A percentile compares a stretch with the other conserved stretches of the same genome.
Conservation (phyloP, 2,797 vertebrate genomes). For the Neomorphus geoffroyi region DNA sequence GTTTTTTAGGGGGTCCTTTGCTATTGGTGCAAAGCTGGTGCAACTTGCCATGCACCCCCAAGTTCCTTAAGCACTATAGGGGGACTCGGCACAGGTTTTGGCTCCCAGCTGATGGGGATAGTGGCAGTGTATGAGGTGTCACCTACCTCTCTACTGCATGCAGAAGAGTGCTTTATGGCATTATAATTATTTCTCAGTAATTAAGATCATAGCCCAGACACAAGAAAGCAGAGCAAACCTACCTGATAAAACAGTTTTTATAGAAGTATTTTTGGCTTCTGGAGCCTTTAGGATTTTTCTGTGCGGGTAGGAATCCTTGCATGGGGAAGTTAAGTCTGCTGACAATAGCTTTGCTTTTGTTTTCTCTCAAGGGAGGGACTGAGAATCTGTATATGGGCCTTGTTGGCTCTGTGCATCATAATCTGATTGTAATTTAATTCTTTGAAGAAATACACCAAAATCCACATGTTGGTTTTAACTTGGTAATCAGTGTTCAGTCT, state of each 20-base stretch:
- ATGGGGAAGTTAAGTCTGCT: not conserved
- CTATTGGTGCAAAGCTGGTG: not conserved
- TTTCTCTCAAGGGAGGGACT: not conserved
- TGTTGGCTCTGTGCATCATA: not conserved
- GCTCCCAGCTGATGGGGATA: not conserved
- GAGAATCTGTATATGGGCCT: not conserved
- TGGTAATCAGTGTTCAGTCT: not conserved
- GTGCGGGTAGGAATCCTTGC: not conserved
- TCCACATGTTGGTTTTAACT: not conserved
- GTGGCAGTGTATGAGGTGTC: not conserved
- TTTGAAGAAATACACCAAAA: not conserved
- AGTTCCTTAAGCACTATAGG: not conserved
- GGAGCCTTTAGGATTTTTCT: not conserved
- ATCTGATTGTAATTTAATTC: not conserved
- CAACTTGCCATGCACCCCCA: fast-evolving
- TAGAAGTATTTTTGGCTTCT: not conserved
- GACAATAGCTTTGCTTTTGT: not conserved
- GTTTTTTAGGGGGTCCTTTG: not conserved
- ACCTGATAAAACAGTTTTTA: not conserved
- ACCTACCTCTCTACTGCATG: not conserved
- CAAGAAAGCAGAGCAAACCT: not conserved
- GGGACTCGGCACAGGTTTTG: fast-evolving
- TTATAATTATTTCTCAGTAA: not conserved
- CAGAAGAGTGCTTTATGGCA: not conserved
- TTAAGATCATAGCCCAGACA: not conserved